Conservation (phyloP, 2,113 vertebrate genomes). For the Cephalopterus ornatus region DNA sequence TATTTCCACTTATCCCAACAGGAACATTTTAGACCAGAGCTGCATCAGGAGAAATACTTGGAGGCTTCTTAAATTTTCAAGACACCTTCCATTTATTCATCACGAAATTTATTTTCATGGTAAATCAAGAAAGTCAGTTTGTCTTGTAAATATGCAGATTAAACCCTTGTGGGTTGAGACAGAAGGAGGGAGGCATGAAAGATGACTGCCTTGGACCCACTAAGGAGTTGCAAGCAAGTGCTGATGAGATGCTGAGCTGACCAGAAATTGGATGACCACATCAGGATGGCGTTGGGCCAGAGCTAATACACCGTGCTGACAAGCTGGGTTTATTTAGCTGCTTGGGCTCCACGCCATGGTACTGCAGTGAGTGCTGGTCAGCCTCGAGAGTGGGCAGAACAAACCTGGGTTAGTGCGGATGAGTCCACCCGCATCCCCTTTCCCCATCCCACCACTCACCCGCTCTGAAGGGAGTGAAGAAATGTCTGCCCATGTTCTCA, state of each 20-base stretch:
- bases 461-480: background rate
- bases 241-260: background rate
- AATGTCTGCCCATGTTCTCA: background rate
- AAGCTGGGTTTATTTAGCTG: background rate
- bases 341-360: background rate
- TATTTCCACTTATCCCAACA: background rate
- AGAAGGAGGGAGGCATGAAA: background rate
- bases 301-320: background rate
- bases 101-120: background rate
- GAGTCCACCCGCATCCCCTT: background rate
- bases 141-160: background rate
- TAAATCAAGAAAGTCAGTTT: background rate
- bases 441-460: background rate
- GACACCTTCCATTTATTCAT: background rate
- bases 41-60: background rate
- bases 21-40: background rate
- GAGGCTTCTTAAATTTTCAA: slow-evolving; percentile 2
- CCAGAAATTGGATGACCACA: slow-evolving; percentile 7
- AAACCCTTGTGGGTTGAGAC: background rate
- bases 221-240: rapidly evolving
- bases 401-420: background rate
- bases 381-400: background rate
- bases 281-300: background rate
- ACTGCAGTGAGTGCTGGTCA: background rate
- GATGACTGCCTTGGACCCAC: background rate